Conservation (phyloP, 2,113 vertebrate genomes). For the Macrotis lagotis region DNA sequence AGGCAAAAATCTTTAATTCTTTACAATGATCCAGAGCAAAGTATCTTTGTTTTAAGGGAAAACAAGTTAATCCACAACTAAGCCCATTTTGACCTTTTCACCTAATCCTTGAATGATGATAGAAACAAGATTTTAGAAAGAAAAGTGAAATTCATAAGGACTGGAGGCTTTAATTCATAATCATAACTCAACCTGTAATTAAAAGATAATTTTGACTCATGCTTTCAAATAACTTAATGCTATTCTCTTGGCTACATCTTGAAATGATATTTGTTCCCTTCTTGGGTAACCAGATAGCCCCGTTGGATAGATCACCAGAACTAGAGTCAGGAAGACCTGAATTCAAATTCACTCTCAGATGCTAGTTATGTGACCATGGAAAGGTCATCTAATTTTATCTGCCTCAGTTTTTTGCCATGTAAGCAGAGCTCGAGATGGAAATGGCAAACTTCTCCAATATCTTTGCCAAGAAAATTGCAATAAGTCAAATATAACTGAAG, state of each 20-base stretch:
- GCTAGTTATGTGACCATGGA: background rate
- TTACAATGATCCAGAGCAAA: background rate
- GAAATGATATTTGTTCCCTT: background rate
- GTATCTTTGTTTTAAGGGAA: background rate
- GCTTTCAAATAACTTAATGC: background rate
- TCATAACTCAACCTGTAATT: background rate
- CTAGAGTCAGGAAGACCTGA: background rate
- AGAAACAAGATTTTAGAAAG: background rate
- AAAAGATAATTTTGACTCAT: background rate
- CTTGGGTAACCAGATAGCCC: background rate
- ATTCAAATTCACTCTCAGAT: background rate
- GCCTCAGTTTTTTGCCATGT: background rate
- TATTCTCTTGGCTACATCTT: background rate
- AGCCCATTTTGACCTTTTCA: background rate
- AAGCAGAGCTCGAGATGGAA: background rate
- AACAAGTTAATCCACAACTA: background rate
- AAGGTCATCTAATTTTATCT: background rate
- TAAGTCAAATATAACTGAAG: background rate
- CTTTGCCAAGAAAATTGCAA: background rate
- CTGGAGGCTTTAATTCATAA: background rate
- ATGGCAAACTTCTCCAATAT: background rate
- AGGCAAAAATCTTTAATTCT: background rate
- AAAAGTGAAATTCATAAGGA: background rate
- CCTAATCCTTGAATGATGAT: background rate
- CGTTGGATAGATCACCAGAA: background rate